Evolutionary conservation across 2,888 invertebrate genomes (phyloP).

Genomic region (Chelonus formosanus): DNA sequence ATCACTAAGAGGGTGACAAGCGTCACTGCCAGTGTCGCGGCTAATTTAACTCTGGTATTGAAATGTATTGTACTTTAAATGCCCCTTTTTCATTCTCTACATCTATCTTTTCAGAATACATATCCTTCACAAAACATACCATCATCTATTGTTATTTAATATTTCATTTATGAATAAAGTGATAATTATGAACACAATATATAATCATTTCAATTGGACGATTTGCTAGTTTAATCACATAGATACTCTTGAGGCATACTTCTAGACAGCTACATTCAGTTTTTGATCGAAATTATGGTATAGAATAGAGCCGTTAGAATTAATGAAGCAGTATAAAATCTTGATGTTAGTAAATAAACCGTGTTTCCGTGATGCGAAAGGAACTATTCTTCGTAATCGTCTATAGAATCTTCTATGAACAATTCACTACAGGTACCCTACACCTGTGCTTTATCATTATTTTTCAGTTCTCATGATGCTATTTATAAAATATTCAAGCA

Average conservation of each 20-base stretch:
- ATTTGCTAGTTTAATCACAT: too few relatives aligned
- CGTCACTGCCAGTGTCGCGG: slow-evolving; percentile 61
- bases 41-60: slow-evolving; percentile 62
- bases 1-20: slow-evolving; percentile 44
- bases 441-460: slow-evolving; percentile 26
- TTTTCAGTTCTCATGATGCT: not conserved
- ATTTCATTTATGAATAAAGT: not conserved
- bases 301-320: slow-evolving; percentile 10
- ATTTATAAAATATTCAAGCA: too few relatives aligned
- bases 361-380: slow-evolving; percentile 25
- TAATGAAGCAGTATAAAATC: slow-evolving; percentile 6
- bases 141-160: not conserved
- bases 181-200: too few relatives aligned
- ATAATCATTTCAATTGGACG: too few relatives aligned
- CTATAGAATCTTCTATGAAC: slow-evolving; percentile 3
- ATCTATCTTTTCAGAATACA: not conserved
- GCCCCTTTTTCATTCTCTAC: slow-evolving; percentile 43
- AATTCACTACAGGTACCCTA: not conserved
- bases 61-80: slow-evolving; percentile 62
- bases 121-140: not conserved
- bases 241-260: too few relatives aligned
- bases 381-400: not conserved
- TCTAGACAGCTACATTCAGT: too few relatives aligned
- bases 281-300: too few relatives aligned
- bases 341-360: slow-evolving; percentile 27